Evolutionary conservation across 2,113 vertebrate species (phyloP), one percentile per base, ranked within the genome.

Genomic region (Xyliphius kryptos): DNA sequence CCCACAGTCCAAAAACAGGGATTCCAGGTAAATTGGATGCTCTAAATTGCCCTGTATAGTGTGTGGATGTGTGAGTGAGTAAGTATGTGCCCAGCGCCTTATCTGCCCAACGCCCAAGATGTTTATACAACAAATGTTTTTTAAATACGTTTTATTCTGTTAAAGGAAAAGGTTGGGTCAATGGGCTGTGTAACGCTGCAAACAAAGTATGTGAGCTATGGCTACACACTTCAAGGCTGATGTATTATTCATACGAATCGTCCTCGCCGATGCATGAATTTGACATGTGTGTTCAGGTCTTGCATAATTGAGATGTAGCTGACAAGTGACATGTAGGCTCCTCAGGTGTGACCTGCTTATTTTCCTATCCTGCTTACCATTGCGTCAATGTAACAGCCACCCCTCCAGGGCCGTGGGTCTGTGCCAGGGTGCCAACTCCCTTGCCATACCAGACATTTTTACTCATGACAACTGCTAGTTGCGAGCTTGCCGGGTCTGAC

Each of bases 291-390:
- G 11, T 19, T 14, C 20, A 15, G 36, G 10, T 5, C 19, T 15
- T 63, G 55, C 43, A 63, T 54, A 64, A 58, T 52, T 38, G 10
- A 63, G 5, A 47, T 8, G 1, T 11, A 13, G 10, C 21, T 41
- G 9, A 26, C 37, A 5, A 3, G 9, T 13, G 6, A n/a, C 14
- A 46, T 2, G 16, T 32, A 32, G 26, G 26, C 26, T 32, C 26
- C 26, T 7, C 15, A 56, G 55, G n/a, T 63, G 32, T 72, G 61
- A 16, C 22, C 63, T 21, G 47, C 47, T 43, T 67, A 41, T 52
- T 67, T 59, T 67, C 64, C 56, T 67, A 51, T 38, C 56, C 48
- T 50, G 56, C 63, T 56, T 48, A 57, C 22, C 32, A 46, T 21
- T 16, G 15, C 56, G 9, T 53, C 19, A 51, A 38, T 44, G 19